phyloP scores from a whole-genome alignment of 2,797 vertebrate genomes.

The Chloroceryle amazona region DNA sequence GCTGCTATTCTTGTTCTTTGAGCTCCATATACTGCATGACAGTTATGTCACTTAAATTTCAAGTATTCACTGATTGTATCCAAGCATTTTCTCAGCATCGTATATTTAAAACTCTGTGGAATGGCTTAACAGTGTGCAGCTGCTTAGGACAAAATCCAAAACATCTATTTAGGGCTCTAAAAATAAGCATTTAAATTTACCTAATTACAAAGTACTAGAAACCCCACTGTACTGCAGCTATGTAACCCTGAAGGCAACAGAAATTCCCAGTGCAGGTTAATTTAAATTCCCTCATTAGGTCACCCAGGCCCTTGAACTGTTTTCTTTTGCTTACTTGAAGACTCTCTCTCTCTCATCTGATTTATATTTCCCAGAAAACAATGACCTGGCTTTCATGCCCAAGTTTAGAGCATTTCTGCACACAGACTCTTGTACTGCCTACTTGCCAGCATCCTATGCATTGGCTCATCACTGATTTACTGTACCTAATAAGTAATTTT shows the following conservation, averaged over 20 bases:
- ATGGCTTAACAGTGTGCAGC: slow-evolving; percentile 58
- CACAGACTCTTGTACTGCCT: background rate
- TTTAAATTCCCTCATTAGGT: background rate
- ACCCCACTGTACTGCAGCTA: background rate
- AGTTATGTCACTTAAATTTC: slow-evolving; percentile 73
- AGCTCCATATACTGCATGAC: slow-evolving; percentile 3
- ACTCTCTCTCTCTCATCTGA: background rate
- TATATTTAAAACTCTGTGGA: slow-evolving; percentile 57
- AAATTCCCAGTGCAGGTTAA: background rate
- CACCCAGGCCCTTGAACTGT: background rate
- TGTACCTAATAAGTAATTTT: background rate
- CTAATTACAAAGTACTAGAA: slow-evolving; percentile 50
- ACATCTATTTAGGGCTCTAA: slow-evolving; percentile 51
- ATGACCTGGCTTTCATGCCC: background rate
- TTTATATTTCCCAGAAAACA: background rate
- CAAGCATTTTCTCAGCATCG: slow-evolving; percentile 39
- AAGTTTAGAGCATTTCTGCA: background rate
- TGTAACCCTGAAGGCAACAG: slow-evolving; percentile 16
- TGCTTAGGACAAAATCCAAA: slow-evolving; percentile 61
- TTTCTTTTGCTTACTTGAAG: background rate
- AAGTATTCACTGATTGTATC: slow-evolving; percentile 30
- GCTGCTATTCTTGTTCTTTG: slow-evolving; percentile 55
- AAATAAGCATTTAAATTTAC: slow-evolving; percentile 50
- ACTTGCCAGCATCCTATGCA: background rate
- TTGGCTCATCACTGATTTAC: background rate